Evolutionary conservation across 2,797 vertebrate species (phyloP).

Genomic region (Limnodromus scolopaceus): DNA sequence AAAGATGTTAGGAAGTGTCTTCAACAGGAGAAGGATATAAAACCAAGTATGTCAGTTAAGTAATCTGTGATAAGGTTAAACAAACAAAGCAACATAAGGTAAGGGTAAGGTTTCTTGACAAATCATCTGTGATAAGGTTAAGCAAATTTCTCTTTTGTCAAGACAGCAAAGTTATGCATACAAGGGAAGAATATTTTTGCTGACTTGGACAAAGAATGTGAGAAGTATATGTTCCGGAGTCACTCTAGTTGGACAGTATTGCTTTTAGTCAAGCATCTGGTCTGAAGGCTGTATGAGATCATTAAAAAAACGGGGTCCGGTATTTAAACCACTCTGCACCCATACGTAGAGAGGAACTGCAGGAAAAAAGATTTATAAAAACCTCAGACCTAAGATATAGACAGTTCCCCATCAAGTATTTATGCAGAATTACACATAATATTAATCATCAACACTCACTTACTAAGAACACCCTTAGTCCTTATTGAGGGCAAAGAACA

Average conservation of each 20-base stretch:
- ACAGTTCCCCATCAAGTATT: fast-evolving
- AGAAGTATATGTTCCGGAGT: not conserved
- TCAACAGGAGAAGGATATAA: not conserved
- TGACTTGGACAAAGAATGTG: not conserved
- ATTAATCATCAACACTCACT: not conserved
- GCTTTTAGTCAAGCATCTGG: not conserved
- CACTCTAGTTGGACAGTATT: not conserved
- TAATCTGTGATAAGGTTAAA: not conserved
- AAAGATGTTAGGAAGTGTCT: not conserved
- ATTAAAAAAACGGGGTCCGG: not conserved
- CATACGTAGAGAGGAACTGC: fast-evolving
- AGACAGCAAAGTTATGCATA: not conserved
- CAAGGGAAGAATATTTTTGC: not conserved
- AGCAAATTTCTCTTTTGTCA: constrained; percentile 25
- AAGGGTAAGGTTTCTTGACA: constrained; percentile 5
- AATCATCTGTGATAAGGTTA: constrained; percentile 38
- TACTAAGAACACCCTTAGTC: not conserved
- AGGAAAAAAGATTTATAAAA: not conserved
- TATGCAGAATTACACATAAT: not conserved
- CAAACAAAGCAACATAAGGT: constrained; percentile 14
- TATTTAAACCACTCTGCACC: not conserved
- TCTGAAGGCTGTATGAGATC: not conserved
- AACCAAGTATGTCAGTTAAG: not conserved
- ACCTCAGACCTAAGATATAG: not conserved
- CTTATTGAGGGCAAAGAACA: not conserved